Conservation (phyloP, 2,888 invertebrate species). For the Heliconius sara region DNA sequence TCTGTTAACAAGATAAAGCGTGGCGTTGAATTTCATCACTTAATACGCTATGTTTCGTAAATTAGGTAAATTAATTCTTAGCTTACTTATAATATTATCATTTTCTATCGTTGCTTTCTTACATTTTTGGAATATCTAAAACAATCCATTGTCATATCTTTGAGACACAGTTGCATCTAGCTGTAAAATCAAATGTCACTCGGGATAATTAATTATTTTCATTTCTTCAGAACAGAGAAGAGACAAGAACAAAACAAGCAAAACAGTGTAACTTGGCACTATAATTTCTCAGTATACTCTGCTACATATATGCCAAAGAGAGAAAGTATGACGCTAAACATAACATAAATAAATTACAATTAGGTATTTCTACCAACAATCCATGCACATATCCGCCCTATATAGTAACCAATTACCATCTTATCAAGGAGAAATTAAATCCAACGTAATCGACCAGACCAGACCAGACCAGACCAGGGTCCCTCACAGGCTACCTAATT, state of each 20-base stretch:
- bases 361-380: neutral
- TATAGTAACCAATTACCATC: neutral
- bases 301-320: neutral
- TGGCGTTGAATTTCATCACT: too few relatives aligned
- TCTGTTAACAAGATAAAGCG: too few relatives aligned
- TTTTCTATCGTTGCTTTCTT: too few relatives aligned
- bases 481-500: constrained; percentile 59
- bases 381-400: neutral
- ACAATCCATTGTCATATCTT: too few relatives aligned
- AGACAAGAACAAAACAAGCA: neutral
- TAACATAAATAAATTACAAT: neutral
- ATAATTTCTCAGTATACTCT: too few relatives aligned
- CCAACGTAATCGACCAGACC: constrained; percentile 30
- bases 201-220: neutral
- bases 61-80: too few relatives aligned
- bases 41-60: too few relatives aligned
- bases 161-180: too few relatives aligned
- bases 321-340: neutral
- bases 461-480: constrained; percentile 43
- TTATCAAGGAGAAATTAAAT: constrained; percentile 33
- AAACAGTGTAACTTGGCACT: too few relatives aligned
- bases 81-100: too few relatives aligned
- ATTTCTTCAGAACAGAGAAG: neutral
- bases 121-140: too few relatives aligned
- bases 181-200: too few relatives aligned